These are phyloP conservation scores for Sylvia borin DNA, from an alignment of 2,797 vertebrate genomes.

Conservation along the genomic window DNA sequence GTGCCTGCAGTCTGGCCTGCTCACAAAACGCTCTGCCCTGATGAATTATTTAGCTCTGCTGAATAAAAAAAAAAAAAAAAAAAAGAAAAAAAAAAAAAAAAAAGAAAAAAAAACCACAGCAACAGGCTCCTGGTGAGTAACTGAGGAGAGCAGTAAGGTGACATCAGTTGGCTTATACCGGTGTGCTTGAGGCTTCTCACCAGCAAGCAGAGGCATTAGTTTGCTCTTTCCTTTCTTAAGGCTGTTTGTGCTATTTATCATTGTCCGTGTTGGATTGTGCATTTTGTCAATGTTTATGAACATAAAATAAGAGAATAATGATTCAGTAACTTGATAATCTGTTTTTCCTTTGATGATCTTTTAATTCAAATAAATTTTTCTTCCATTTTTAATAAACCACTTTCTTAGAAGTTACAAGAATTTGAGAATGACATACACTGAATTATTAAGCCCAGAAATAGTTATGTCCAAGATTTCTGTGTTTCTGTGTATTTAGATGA, in stretches of 20 bases:
- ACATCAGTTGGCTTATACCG: slow-evolving; percentile 48
- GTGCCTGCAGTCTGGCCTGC: slow-evolving; percentile 69
- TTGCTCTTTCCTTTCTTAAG: neutral
- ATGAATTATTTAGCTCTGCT: slow-evolving; percentile 87
- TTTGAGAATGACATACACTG: neutral
- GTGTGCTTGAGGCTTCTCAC: slow-evolving; percentile 56
- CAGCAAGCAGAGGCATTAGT: neutral
- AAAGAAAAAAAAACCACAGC: slow-evolving; percentile 37
- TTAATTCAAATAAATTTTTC: neutral
- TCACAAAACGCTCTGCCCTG: slow-evolving; percentile 59
- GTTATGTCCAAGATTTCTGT: neutral
- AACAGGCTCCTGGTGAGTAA: slow-evolving; percentile 63
- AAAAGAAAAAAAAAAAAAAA: neutral
- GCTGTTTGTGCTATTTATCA: neutral
- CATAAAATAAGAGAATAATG: neutral
- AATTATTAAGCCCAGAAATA: neutral
- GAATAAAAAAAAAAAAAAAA: slow-evolving; percentile 36
- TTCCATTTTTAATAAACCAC: neutral
- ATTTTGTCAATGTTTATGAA: neutral
- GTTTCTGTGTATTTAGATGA: neutral
- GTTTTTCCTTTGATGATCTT: neutral
- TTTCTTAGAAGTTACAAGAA: neutral
- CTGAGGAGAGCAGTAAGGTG: slow-evolving; percentile 46
- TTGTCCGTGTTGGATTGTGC: neutral
- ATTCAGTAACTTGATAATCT: neutral